Evolutionary conservation across 2,113 vertebrate genomes (phyloP).

Genomic region (Sylvia atricapilla): DNA sequence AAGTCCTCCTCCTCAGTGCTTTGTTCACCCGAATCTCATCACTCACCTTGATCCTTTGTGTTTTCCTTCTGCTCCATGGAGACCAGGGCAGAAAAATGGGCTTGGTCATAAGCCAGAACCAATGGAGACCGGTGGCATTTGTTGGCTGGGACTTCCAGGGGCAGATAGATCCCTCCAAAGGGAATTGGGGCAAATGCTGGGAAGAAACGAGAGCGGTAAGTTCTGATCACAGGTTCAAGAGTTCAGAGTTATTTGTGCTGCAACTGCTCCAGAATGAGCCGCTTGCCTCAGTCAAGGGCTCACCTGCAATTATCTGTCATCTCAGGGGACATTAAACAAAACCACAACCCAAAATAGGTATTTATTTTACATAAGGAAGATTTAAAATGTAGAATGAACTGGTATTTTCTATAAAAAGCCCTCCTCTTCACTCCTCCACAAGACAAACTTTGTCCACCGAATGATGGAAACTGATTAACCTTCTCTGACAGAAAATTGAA

Average conservation of each 20-base stretch:
- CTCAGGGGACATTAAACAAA: neutral
- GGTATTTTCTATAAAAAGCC: neutral
- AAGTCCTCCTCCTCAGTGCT: neutral
- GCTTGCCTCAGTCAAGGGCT: neutral
- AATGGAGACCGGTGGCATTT: slow-evolving; percentile 92
- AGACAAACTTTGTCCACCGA: neutral
- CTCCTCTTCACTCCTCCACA: neutral
- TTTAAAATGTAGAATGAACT: neutral
- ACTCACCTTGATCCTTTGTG: slow-evolving; percentile 88
- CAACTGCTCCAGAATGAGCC: neutral
- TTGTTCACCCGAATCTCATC: neutral
- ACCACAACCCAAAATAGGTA: neutral
- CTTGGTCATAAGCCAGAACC: slow-evolving; percentile 95
- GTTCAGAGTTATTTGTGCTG: neutral
- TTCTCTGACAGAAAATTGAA: neutral
- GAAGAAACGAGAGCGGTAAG: fast-evolving
- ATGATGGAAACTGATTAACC: neutral
- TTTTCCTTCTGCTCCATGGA: slow-evolving; percentile 96
- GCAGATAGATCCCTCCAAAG: slow-evolving; percentile 95
- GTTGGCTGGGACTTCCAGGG: slow-evolving; percentile 88
- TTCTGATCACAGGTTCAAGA: neutral
- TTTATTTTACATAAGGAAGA: neutral
- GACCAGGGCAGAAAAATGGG: slow-evolving; percentile 95
- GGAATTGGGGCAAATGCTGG: slow-evolving; percentile 96
- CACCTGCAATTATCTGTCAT: neutral